Percentiles rank a stretch among this genome's conserved stretches.
These are phyloP conservation scores for Steromphala cineraria DNA, from an alignment of 2,888 invertebrate species.

Conservation along the genomic window DNA sequence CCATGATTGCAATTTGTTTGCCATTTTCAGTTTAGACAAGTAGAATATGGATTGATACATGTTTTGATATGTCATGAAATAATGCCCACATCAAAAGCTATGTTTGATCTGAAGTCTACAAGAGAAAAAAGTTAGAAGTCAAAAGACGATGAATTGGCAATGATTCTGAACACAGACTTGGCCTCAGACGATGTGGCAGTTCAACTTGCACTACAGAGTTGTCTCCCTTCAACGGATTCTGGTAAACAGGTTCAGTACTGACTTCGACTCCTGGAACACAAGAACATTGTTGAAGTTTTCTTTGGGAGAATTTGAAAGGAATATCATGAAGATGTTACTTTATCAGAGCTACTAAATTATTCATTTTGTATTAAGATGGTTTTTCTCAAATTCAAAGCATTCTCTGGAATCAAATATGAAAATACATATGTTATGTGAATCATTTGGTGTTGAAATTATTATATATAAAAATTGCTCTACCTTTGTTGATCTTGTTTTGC, in stretches of 20 bases:
- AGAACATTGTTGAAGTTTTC: slow-evolving; percentile 18
- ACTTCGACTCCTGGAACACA: slow-evolving; percentile 84
- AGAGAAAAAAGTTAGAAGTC: background rate
- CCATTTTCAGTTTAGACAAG: too few relatives aligned
- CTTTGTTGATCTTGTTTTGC: slow-evolving; percentile 89
- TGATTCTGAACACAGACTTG: background rate
- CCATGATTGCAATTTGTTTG: too few relatives aligned
- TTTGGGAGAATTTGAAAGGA: too few relatives aligned
- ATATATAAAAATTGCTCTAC: slow-evolving; percentile 49
- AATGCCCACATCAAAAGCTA: too few relatives aligned
- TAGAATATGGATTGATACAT: too few relatives aligned
- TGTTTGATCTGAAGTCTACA: too few relatives aligned
- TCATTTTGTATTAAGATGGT: too few relatives aligned
- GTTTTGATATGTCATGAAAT: too few relatives aligned
- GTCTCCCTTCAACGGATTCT: slow-evolving; percentile 83
- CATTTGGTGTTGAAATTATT: background rate
- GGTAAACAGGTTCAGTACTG: slow-evolving; percentile 93
- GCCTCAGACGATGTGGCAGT: background rate
- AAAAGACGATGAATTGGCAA: background rate
- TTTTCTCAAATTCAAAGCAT: too few relatives aligned
- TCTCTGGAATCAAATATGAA: too few relatives aligned
- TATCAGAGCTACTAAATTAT: too few relatives aligned
- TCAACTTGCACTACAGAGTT: background rate
- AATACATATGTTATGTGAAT: slow-evolving; percentile 11
- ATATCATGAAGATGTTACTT: too few relatives aligned